Percentiles rank a stretch among this genome's conserved stretches.
phyloP scores from a whole-genome alignment of 2,797 vertebrate genomes.

The Pempheris klunzingeri region DNA sequence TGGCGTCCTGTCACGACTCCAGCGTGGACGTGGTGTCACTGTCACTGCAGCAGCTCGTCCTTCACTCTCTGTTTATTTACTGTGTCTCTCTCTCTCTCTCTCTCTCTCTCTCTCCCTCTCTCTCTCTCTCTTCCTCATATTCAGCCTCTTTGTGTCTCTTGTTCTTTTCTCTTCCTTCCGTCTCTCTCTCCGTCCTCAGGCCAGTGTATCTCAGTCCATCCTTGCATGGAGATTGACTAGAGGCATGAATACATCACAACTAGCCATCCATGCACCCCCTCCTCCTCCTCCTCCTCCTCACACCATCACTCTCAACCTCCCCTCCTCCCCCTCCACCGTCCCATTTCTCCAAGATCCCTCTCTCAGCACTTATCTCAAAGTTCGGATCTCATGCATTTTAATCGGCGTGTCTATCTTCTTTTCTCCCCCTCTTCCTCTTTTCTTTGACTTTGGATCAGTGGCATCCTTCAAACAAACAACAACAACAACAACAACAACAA shows the following conservation, averaged over 20 bases:
- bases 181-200: conserved; percentile 55
- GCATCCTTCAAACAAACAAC: conserved; percentile 82
- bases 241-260: conserved; percentile 80
- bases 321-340: conserved; percentile 7
- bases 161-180: background rate
- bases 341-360: conserved; percentile 69
- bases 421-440: conserved; percentile 51
- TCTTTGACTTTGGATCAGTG: conserved; percentile 82
- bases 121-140: background rate
- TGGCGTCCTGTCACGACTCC: background rate
- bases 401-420: conserved; percentile 73
- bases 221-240: conserved; percentile 78
- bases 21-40: conserved; percentile 3
- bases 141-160: no score
- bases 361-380: conserved; percentile 81
- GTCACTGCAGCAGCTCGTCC: no score
- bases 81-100: background rate
- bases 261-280: conserved; percentile 66
- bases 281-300: background rate
- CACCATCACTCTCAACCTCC: background rate
- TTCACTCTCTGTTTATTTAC: background rate
- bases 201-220: conserved; percentile 67
- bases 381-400: conserved; percentile 84
- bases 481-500: conserved; percentile 67
- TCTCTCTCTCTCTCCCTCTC: background rate